Percentiles rank a stretch among this genome's conserved stretches.
These are phyloP conservation scores for Drosophila basisetae DNA, from an alignment of 2,888 invertebrate species.

Conservation along the genomic window DNA sequence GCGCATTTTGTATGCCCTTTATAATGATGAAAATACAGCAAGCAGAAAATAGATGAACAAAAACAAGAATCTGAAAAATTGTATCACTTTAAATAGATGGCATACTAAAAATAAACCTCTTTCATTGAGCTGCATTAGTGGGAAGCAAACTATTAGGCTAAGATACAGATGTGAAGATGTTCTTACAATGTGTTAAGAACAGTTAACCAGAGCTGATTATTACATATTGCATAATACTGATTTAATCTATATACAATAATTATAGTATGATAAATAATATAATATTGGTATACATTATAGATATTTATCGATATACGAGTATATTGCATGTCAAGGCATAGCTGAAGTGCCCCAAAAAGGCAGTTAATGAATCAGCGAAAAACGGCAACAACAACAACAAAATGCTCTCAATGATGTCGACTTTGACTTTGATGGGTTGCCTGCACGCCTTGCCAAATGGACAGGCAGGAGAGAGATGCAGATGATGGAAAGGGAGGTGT, in stretches of 20 bases:
- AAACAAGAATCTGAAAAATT: background rate
- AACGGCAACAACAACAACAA: constrained; percentile 29
- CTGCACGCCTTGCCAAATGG: constrained; percentile 51
- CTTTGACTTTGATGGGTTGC: constrained; percentile 77
- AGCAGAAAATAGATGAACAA: background rate
- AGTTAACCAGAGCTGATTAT: background rate
- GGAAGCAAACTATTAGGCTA: background rate
- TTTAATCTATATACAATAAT: background rate
- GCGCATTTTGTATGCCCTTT: constrained; percentile 34
- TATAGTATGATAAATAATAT: background rate
- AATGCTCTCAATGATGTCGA: constrained; percentile 48
- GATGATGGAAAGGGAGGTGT: constrained; percentile 1
- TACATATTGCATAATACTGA: too few species aligned
- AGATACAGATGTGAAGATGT: background rate
- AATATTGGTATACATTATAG: background rate
- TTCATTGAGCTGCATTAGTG: background rate
- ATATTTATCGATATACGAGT: background rate
- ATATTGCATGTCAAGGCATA: background rate
- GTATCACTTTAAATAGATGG: background rate
- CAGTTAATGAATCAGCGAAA: constrained; percentile 33
- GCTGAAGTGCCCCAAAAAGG: background rate
- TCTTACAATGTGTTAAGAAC: too few species aligned
- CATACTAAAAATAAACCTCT: accelerated
- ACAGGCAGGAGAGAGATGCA: constrained; percentile 9
- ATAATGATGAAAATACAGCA: background rate